phyloP scores from a whole-genome alignment of 2,113 vertebrate species.

The Craseonycteris thonglongyai region DNA sequence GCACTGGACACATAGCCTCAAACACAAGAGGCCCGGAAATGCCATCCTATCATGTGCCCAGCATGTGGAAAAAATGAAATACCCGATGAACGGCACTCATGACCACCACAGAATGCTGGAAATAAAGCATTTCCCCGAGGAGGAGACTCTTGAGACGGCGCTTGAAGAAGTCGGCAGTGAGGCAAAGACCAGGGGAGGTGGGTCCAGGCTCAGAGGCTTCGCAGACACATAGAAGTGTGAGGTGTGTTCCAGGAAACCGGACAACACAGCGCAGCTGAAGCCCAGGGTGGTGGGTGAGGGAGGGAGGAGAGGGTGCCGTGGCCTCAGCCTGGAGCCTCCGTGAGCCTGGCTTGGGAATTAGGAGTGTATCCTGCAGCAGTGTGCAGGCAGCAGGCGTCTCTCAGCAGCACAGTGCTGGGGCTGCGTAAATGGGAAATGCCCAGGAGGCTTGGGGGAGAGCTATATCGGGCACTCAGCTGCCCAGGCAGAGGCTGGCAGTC shows the following conservation, averaged over 20 bases:
- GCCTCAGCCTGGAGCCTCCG: background rate
- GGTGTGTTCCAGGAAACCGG: background rate
- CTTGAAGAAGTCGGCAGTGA: background rate
- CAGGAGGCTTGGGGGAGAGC: constrained; percentile 28
- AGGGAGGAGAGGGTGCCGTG: background rate
- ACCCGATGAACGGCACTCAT: background rate
- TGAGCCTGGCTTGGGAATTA: background rate
- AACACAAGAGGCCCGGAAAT: background rate
- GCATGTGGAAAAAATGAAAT: background rate
- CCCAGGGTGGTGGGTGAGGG: background rate
- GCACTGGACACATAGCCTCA: background rate
- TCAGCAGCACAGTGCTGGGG: background rate
- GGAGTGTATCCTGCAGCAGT: background rate
- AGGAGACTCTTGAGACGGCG: background rate
- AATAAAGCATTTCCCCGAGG: background rate
- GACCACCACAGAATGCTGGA: background rate
- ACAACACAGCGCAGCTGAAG: background rate
- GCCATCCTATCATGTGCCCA: rapidly evolving
- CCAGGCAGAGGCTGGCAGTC: constrained; percentile 41
- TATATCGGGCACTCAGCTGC: constrained; percentile 26
- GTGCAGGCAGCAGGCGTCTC: background rate
- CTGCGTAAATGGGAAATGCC: constrained; percentile 51
- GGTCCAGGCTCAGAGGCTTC: background rate
- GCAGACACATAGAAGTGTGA: background rate
- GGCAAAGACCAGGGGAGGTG: background rate